phyloP scores from a whole-genome alignment of 2,797 vertebrate genomes.

The Platyrinchus mystaceus region DNA sequence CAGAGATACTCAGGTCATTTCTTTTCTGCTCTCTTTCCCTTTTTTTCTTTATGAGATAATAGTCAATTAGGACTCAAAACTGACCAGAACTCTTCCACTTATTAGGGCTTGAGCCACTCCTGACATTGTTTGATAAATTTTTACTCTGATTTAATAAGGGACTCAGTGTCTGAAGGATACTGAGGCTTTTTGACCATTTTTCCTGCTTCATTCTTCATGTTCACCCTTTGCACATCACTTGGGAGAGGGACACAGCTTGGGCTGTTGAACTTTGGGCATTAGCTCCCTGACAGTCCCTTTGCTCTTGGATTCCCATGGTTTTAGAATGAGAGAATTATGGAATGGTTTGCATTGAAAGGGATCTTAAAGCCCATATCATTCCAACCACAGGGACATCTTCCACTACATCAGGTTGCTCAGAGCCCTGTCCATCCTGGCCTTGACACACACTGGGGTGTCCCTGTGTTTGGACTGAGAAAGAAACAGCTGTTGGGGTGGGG shows the following conservation, averaged over 20 bases:
- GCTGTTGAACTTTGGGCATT: not conserved
- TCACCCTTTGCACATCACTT: not conserved
- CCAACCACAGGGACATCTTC: not conserved
- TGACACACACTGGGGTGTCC: not conserved
- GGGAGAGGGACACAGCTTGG: not conserved
- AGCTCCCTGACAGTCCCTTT: not conserved
- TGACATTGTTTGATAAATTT: not conserved
- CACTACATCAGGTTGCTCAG: not conserved
- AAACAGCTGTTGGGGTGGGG: not conserved
- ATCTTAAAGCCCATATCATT: not conserved
- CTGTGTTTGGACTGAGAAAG: not conserved
- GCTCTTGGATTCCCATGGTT: not conserved
- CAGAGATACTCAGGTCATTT: not conserved
- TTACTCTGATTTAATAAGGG: not conserved
- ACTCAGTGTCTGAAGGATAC: fast-evolving
- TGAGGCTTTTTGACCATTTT: not conserved
- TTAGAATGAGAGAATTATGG: not conserved
- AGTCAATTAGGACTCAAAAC: not conserved
- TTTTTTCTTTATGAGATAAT: not conserved
- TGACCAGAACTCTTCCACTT: not conserved
- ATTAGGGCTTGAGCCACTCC: not conserved
- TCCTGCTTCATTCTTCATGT: not conserved
- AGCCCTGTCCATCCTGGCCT: fast-evolving
- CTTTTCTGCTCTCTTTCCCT: not conserved
- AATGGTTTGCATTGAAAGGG: not conserved